These are phyloP conservation scores for Chloebia gouldiae DNA, from an alignment of 2,113 vertebrate genomes.

Conservation along the genomic window DNA sequence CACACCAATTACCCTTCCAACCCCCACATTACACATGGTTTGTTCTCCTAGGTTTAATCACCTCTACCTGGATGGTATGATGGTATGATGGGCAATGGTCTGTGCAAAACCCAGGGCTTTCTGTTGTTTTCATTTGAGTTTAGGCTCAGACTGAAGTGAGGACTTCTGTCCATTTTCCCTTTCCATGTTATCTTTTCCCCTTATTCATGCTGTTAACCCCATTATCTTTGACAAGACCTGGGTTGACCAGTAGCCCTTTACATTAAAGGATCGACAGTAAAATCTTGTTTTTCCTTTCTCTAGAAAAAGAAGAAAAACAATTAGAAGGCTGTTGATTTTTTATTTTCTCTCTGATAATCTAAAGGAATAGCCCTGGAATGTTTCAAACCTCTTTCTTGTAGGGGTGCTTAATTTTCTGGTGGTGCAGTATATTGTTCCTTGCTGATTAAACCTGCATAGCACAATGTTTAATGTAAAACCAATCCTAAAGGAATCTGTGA, in stretches of 20 bases:
- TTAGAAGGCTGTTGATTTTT: not conserved
- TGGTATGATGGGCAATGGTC: not conserved
- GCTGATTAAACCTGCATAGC: not conserved
- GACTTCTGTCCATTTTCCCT: not conserved
- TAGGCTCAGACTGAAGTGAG: not conserved
- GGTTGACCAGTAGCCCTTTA: not conserved
- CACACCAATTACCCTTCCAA: not conserved
- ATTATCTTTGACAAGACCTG: not conserved
- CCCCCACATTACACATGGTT: fast-evolving
- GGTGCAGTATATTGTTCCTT: not conserved
- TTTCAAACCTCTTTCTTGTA: not conserved
- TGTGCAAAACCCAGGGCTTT: not conserved
- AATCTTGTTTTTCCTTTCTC: not conserved
- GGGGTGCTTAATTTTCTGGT: not conserved
- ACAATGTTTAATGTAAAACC: not conserved
- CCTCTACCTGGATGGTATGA: not conserved
- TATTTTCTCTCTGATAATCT: not conserved
- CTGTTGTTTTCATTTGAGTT: not conserved
- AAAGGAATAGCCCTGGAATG: not conserved
- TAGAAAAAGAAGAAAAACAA: not conserved
- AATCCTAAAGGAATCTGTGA: not conserved
- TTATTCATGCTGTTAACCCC: not conserved
- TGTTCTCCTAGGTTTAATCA: not conserved
- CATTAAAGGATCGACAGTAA: not conserved
- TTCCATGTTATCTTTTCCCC: not conserved